Conservation (phyloP, 2,113 vertebrate genomes). For the Tetrax tetrax region DNA sequence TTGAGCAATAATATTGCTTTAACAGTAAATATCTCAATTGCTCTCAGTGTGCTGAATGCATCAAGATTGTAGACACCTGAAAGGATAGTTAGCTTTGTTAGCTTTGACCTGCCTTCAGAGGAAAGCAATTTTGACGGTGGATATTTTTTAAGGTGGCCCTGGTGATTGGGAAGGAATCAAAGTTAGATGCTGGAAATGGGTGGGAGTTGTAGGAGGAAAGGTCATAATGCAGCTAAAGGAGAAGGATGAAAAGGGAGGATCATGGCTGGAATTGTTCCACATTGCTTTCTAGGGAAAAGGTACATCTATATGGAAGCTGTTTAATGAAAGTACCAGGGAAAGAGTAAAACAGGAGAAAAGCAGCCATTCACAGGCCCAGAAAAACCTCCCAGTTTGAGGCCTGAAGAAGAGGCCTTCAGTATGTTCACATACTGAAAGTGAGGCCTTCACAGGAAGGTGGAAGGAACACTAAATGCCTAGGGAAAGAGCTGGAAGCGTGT, state of each 20-base stretch:
- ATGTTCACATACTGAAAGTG: background rate
- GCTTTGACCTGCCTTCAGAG: background rate
- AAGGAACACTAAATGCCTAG: background rate
- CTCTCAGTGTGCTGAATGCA: background rate
- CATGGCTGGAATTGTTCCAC: slow-evolving; percentile 12
- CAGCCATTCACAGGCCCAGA: background rate
- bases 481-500: background rate
- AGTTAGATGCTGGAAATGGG: background rate
- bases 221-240: background rate
- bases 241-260: slow-evolving; percentile 2
- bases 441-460: background rate
- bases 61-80: background rate
- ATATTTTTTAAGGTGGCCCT: background rate
- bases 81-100: background rate
- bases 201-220: slow-evolving; percentile 14
- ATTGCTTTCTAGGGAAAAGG: slow-evolving; percentile 13
- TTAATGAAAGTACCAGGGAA: background rate
- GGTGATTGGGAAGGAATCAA: background rate
- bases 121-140: background rate
- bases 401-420: background rate
- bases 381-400: background rate
- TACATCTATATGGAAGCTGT: background rate
- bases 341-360: background rate
- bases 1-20: background rate
- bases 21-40: background rate